These are phyloP conservation scores for Diarsia mendica DNA, from an alignment of 2,888 invertebrate species.

Conservation along the genomic window DNA sequence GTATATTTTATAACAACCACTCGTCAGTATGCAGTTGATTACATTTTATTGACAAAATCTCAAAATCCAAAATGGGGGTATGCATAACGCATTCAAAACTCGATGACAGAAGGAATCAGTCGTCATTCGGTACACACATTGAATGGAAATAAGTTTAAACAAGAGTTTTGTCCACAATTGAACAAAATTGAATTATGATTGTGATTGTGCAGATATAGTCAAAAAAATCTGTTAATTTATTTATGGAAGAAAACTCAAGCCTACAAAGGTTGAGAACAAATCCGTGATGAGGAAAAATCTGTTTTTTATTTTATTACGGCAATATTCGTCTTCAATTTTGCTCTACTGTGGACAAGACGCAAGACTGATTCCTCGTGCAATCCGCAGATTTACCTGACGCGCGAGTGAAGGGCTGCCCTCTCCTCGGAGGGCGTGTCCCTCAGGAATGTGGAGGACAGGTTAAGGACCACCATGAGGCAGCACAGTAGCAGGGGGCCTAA, in stretches of 20 bases:
- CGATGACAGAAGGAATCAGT: conserved; percentile 43
- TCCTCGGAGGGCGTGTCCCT: conserved; percentile 92
- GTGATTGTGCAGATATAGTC: neutral
- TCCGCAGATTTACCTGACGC: conserved; percentile 85
- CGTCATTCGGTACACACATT: conserved; percentile 26
- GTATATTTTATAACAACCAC: conserved; percentile 46
- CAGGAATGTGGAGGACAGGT: conserved; percentile 93
- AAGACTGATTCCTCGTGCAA: conserved; percentile 26
- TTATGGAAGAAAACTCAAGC: neutral
- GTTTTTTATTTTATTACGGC: neutral
- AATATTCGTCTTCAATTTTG: conserved; percentile 5
- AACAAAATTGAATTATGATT: conserved; percentile 13
- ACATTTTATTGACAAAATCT: conserved; percentile 39
- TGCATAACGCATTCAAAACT: conserved; percentile 37
- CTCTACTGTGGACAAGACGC: conserved; percentile 32
- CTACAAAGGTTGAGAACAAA: neutral
- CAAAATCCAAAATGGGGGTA: conserved; percentile 39
- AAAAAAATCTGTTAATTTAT: neutral
- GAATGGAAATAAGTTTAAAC: conserved; percentile 39
- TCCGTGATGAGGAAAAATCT: neutral
- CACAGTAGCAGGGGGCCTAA: conserved; percentile 98
- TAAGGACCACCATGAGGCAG: conserved; percentile 97
- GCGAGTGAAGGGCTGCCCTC: conserved; percentile 85
- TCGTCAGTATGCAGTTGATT: conserved; percentile 47
- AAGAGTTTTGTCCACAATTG: conserved; percentile 22